Percentiles rank a stretch among this genome's conserved stretches.
These are phyloP conservation scores for Sarcophaga peregrina DNA, from an alignment of 1,140 invertebrate genomes.

Conservation along the genomic window DNA sequence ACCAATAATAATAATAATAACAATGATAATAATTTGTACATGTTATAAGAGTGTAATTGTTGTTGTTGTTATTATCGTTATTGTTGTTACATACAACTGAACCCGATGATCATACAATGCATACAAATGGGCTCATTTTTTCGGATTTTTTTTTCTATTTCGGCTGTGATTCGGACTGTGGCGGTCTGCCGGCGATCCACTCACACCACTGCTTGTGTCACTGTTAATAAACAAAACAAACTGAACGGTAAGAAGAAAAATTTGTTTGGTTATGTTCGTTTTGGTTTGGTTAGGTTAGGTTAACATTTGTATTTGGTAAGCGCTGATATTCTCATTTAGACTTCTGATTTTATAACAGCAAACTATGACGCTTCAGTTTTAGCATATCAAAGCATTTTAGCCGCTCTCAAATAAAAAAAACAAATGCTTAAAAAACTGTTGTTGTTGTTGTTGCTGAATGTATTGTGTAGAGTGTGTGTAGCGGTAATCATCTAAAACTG, in stretches of 20 bases:
- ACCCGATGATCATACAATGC: background rate
- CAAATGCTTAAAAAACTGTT: background rate
- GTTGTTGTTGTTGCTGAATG: background rate
- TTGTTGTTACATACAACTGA: background rate
- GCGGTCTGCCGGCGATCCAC: background rate
- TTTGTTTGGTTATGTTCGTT: no score
- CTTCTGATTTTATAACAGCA: background rate
- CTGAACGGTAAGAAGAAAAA: background rate
- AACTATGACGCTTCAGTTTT: conserved; percentile 20
- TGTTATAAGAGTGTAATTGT: conserved; percentile 34
- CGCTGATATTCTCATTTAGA: background rate
- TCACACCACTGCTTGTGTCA: background rate
- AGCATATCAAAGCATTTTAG: conserved; percentile 29
- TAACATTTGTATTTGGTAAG: conserved; percentile 25
- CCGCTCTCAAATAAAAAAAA: background rate
- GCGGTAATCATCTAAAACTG: conserved; percentile 38
- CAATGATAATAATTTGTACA: background rate
- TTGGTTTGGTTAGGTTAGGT: background rate
- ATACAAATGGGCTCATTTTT: conserved; percentile 38
- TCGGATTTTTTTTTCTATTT: background rate
- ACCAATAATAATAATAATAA: background rate
- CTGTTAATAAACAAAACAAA: background rate
- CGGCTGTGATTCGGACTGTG: background rate
- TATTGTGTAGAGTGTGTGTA: background rate
- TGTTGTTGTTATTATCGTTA: no score